Base-by-base conservation (phyloP, 2,888 invertebrate species). In the Sericinus montela region DNA sequence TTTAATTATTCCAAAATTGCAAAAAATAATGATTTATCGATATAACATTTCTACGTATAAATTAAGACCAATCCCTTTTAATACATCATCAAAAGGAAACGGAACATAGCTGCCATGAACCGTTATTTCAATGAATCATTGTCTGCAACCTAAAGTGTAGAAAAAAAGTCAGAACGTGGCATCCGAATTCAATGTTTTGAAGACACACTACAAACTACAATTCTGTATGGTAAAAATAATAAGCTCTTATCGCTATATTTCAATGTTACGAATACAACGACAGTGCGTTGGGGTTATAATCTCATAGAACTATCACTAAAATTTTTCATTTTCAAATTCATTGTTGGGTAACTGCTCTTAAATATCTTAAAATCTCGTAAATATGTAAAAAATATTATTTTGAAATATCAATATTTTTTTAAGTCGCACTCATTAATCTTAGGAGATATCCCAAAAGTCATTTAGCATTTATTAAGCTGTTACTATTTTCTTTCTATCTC, bases 71-170 rank as follows among this genome's bases (percentile, higher is more conserved):
- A 47, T 42, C 41, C 25, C 37, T 48, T 46, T 48, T 43, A 42
- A 25, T 29, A 30, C 11, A 29, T 29, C 16, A 34, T 6, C 15
- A 37, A 16, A 34, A 39, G 44, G 34, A 49, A 44, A 48, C 32
- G 48, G 25, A 38, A 49, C 48, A 23, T 49, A 28, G 30, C 28
- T 38, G 43, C 32, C 40, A 49, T 36, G 28, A 39, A 45, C 45
- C 35, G 49, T 49, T 49, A 49, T 49, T 40, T 30, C 15, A 45
- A 45, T 45, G 49, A 49, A 39, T 49, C 49, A 49, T 45, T 49
- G 44, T 44, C 44, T 45, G 44, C 45, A 45, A 45, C 28, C 28
- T 35, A 16, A 49, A 45, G 49, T 29, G 40, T 40, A 30, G 5
- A 19, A n/a, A n/a, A n/a, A n/a, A n/a, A n/a, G n/a, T n/a, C n/a